Evolutionary conservation across 2,797 vertebrate species (phyloP), one percentile per base, ranked within the genome.

Genomic region (Nyctalus aviator): DNA sequence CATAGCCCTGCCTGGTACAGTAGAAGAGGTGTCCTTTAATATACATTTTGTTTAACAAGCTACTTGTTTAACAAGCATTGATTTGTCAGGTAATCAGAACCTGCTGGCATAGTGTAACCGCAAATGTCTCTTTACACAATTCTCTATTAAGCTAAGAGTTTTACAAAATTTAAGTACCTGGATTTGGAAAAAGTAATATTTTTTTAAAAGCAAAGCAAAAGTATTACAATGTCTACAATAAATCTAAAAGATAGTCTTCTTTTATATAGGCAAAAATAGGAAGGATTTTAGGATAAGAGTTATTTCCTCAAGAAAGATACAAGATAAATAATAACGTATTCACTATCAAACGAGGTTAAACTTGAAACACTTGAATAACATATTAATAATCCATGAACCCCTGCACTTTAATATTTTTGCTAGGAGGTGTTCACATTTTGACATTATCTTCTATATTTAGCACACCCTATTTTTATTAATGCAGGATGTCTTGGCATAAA

Each of bases 31-130:
- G 20, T 72, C 1, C 84, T 82, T 94, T 81, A 84, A 89, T 84
- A 35, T n/a, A 73, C 88, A 71, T 25, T 0, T 1, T 53, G 25
- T 15, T 88, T 84, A 90, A 20, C 17, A 30, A 44, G 27, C 10
- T 84, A 23, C 68, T 59, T 37, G 2, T 71, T 23, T 62, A 57
- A 83, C 2, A 77, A 87, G 35, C 46, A 91, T 46, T 82, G n/a
- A 57, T 77, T 46, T 85, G 30, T 46, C 53, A 30, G 72, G 27
- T 37, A 71, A 91, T 76, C 46, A 91, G 64, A 95, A 84, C 62
- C 14, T 84, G 11, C n/a, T 66, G 46, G 66, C 37, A 79, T 14
- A 68, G 3, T 53, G 5, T 59, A 83, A 93, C 3, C 21, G 37
- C 62, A 92, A 86, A 27, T 57, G 0, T 62, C 37, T 84, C 6